Base-by-base conservation (phyloP, 2,113 vertebrate genomes). In the Scytalopus superciliaris region DNA sequence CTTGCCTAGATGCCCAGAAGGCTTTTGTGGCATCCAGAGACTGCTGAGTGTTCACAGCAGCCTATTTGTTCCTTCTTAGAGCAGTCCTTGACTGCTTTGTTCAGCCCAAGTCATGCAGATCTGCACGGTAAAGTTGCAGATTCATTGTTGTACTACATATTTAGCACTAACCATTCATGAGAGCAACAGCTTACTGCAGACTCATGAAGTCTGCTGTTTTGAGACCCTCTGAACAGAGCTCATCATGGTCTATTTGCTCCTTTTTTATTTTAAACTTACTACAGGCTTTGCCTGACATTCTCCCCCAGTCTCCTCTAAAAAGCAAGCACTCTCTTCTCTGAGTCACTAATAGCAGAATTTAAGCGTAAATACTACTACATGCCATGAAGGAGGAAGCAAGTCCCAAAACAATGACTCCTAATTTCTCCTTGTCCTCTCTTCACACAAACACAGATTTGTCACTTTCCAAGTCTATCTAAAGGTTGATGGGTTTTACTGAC, bases 81-180 rank as follows among this genome's bases (percentile, higher is more conserved):
- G 60, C 3, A 0, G 39, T 22, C 50, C 64, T 79, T 79, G 78
- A 64, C 49, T 30, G 63, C 90, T 97, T 95, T 96, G 91, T 93
- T 84, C 69, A 70, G 52, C 76, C 94, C 83, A 90, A 95, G 68
- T 70, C 91, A 95, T 78, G 91, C 83, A 94, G 77, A 94, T 90
- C 94, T 86, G 35, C 64, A 66, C 1, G 3, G 56, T 33, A 50
- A 84, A 39, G 76, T 1, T 59, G 25, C 74, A 35, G 33, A 92
- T 50, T 86, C 67, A 59, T 37, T 76, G 25, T 7, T 42, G 39
- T 44, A 59, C 68, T 53, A 86, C 19, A 16, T 60, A 84, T 77
- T 90, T 76, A 73, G 35, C 72, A 69, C 57, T 31, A 93, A 86
- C 33, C 40, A 73, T 44, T 60, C 4, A 12, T 28, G 56, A 62